Conservation (phyloP, 2,888 invertebrate species). For the Lithophane ornitopus region DNA sequence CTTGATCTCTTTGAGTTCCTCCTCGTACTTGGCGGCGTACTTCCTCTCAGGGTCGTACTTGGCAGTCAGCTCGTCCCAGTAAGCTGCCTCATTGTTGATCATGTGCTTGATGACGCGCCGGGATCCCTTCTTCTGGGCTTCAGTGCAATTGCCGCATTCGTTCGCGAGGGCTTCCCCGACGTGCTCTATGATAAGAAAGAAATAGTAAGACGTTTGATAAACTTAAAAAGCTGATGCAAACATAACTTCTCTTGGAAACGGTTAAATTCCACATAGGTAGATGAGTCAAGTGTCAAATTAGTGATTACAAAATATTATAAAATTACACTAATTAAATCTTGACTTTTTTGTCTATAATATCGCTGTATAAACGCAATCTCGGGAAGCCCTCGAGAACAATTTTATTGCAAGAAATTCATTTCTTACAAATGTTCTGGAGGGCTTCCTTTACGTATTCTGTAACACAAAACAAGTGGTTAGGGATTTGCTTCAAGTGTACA, state of each 20-base stretch:
- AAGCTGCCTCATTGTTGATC: conserved; percentile 77
- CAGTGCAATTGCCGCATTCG: conserved; percentile 75
- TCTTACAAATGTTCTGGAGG: conserved; percentile 73
- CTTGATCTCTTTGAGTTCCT: conserved; percentile 72
- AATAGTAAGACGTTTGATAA: no score
- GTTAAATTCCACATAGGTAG: no score
- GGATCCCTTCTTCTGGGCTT: conserved; percentile 71
- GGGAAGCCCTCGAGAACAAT: no score
- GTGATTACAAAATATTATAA: no score
- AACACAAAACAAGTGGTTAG: not conserved
- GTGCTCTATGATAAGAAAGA: no score
- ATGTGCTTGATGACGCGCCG: conserved; percentile 74
- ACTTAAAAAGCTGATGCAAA: no score
- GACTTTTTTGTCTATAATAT: no score
- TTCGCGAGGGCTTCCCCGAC: conserved; percentile 77
- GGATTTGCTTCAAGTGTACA: not conserved
- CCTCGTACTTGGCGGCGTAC: conserved; percentile 78
- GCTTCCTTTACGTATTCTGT: conserved; percentile 79
- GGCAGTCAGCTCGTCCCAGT: conserved; percentile 78
- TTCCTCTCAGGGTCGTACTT: conserved; percentile 82
- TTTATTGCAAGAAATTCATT: conserved; percentile 69
- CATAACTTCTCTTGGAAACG: no score
- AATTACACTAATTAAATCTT: no score
- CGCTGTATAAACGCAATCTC: no score
- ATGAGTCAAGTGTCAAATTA: no score